Base-by-base conservation (phyloP, 2,888 invertebrate species). In the Mesorhabditis sp. region DNA sequence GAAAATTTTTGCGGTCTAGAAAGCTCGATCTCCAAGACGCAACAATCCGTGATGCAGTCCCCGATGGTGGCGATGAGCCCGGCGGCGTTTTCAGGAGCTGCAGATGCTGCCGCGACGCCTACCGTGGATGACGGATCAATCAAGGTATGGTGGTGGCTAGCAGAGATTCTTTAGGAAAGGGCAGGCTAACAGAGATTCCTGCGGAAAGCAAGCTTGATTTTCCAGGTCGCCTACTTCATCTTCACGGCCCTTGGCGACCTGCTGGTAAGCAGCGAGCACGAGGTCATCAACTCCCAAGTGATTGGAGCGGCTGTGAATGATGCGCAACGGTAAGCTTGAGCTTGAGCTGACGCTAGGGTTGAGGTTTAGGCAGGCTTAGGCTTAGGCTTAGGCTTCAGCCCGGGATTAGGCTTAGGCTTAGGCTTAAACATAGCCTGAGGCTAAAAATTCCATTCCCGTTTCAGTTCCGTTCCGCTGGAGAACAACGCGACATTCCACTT, bases 221-320 rank as follows among this genome's bases (percentile, higher is more conserved):
- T 80, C 10, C 78, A 77, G 64, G 69, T 82, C 3, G 82, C 82
- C 28, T 79, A 74, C 66, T 82, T 80, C 65, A 76, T 79, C 41
- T 82, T 80, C 68, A 74, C 76, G 0, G 76, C 76, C 2, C 74
- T 82, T 62, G 81, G 79, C 7, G 65, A 74, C 4, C 76, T 82
- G 3, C 65, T 82, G 45, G 72, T 73, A n/a, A 70, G 65, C n/a
- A 72, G 72, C 65, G 67, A 72, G 7, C 69, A 72, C 41, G 72
- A 74, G 4, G 63, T 78, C 13, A 73, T 78, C 62, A 78, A 78
- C 66, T 74, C 74, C 71, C 75, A 79, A 67, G 75, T 79, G 10
- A 78, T 84, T 65, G 83, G 83, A 43, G 83, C 83, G 5, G 76
- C 80, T 4, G 77, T 83, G 44, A 79, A 84, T 65, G 80, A 83